A percentile compares a stretch with the other conserved stretches of the same genome.
Conservation (phyloP, 2,888 invertebrate species). For the Chydorus sphaericus region DNA sequence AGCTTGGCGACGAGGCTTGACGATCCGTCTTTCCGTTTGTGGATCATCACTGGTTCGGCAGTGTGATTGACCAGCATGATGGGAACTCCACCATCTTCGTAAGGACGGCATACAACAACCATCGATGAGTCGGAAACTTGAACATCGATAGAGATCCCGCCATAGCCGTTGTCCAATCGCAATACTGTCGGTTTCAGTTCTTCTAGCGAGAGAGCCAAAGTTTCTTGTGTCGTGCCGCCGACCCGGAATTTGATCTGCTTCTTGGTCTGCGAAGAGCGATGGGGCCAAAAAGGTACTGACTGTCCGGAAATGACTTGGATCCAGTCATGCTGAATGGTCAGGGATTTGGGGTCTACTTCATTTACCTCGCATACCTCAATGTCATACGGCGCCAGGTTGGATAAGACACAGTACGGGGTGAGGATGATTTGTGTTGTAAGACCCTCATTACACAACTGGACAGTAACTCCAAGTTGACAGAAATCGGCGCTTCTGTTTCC, state of each 20-base stretch:
- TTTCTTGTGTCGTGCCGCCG: slow-evolving; percentile 43
- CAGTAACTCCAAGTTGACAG: slow-evolving; percentile 77
- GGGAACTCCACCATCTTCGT: slow-evolving; percentile 73
- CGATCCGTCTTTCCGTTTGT: slow-evolving; percentile 38
- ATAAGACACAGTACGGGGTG: slow-evolving; percentile 79
- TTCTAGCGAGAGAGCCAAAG: slow-evolving; percentile 69
- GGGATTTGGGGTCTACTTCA: slow-evolving; percentile 36
- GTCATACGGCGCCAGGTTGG: slow-evolving; percentile 65
- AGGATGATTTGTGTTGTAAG: slow-evolving; percentile 92
- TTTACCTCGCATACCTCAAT: slow-evolving; percentile 60
- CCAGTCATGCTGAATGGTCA: slow-evolving; percentile 48
- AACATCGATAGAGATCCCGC: slow-evolving; percentile 72
- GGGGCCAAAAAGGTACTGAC: slow-evolving; percentile 75
- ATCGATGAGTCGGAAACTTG: slow-evolving; percentile 81
- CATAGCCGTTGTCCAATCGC: slow-evolving; percentile 32
- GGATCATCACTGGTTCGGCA: slow-evolving; percentile 45
- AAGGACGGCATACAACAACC: slow-evolving; percentile 70
- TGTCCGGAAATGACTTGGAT: slow-evolving; percentile 40
- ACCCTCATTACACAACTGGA: slow-evolving; percentile 76
- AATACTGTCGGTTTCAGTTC: slow-evolving; percentile 46
- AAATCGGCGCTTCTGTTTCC: slow-evolving; percentile 4
- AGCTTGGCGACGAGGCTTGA: slow-evolving; percentile 26
- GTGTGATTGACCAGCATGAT: slow-evolving; percentile 74
- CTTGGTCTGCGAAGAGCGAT: neutral
- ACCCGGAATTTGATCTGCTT: slow-evolving; percentile 43